phyloP scores from a whole-genome alignment of 1,140 invertebrate species.

The Nephila pilipes region DNA sequence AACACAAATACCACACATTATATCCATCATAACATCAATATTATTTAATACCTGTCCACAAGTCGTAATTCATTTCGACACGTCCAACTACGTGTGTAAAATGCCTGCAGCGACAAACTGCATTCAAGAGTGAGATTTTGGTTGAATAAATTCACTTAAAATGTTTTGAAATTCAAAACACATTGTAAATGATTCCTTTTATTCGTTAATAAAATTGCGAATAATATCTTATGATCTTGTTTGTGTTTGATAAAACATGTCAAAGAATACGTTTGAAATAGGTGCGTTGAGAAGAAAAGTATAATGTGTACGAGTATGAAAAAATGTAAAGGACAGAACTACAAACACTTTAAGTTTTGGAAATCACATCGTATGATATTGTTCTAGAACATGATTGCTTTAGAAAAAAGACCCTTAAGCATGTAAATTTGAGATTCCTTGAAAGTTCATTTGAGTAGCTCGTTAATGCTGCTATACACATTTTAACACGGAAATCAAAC shows the following conservation, averaged over 20 bases:
- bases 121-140: not conserved
- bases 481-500: slow-evolving; percentile 20
- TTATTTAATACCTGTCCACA: not conserved
- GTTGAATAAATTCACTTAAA: not conserved
- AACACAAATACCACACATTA: slow-evolving; percentile 7
- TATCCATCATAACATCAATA: not conserved
- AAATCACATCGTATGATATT: slow-evolving; percentile 5
- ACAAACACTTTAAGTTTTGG: not conserved
- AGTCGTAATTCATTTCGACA: not conserved
- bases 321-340: slow-evolving; percentile 10
- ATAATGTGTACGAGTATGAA: slow-evolving; percentile 23
- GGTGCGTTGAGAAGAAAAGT: slow-evolving; percentile 34
- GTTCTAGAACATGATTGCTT: slow-evolving; percentile 7
- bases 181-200: not conserved
- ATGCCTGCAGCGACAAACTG: not conserved
- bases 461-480: slow-evolving; percentile 2
- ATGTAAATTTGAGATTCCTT: not conserved
- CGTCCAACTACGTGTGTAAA: not conserved
- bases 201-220: not conserved
- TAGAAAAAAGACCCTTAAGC: slow-evolving; percentile 6
- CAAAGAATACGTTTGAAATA: not conserved
- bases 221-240: not conserved
- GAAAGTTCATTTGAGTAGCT: slow-evolving; percentile 19
- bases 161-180: slow-evolving; percentile 16
- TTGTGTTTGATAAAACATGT: not conserved